phyloP scores from a whole-genome alignment of 1,140 invertebrate genomes.

The Heliconius hewitsoni region DNA sequence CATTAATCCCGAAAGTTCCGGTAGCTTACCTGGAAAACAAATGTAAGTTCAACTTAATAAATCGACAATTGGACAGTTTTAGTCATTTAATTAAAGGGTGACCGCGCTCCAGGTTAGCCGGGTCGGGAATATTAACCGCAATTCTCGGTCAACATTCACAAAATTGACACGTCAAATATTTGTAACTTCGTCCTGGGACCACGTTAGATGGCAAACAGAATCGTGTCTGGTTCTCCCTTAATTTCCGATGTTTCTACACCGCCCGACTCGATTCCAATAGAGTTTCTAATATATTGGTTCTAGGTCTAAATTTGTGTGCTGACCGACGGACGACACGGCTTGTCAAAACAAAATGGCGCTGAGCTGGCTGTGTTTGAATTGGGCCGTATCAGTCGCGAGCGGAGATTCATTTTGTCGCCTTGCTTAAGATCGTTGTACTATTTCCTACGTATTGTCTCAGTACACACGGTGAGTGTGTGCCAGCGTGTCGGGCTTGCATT shows the following conservation, averaged over 20 bases:
- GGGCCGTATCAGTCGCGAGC: conserved; percentile 79
- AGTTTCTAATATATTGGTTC: conserved; percentile 46
- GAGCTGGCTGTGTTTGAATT: conserved; percentile 74
- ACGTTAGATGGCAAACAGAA: conserved; percentile 80
- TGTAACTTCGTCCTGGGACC: conserved; percentile 80
- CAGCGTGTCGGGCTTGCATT: conserved; percentile 74
- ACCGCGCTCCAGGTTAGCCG: conserved; percentile 66
- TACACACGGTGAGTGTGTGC: conserved; percentile 77
- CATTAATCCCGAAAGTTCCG: background rate
- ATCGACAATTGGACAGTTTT: conserved; percentile 74
- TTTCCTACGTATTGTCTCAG: conserved; percentile 78
- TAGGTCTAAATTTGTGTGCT: conserved; percentile 56
- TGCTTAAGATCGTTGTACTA: conserved; percentile 77
- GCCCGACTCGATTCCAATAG: conserved; percentile 44
- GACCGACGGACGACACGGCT: conserved; percentile 54
- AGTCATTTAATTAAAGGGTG: conserved; percentile 79
- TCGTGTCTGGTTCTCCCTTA: conserved; percentile 80
- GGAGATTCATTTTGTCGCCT: conserved; percentile 81
- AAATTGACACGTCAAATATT: conserved; percentile 82
- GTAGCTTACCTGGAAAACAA: background rate
- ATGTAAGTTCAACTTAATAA: conserved; percentile 55
- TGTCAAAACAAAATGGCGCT: conserved; percentile 80
- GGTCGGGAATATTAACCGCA: conserved; percentile 80
- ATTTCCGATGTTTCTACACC: conserved; percentile 78
- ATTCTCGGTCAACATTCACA: conserved; percentile 80